These are phyloP conservation scores for Seriola quinqueradiata DNA, from an alignment of 2,113 vertebrate species.

Conservation along the genomic window DNA sequence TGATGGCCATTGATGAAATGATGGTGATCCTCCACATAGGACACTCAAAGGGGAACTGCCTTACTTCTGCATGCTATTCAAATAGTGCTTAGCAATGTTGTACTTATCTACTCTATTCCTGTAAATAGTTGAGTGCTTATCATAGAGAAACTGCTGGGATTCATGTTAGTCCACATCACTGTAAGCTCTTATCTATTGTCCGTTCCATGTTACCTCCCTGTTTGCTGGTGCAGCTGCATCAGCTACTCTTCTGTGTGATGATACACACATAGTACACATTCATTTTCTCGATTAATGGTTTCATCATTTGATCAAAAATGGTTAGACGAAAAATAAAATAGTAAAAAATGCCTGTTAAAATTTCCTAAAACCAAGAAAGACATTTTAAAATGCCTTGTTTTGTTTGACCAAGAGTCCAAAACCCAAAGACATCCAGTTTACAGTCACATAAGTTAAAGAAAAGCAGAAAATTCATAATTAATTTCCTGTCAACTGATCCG, in stretches of 20 bases:
- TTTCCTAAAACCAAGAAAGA: background rate
- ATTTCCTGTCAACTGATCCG: background rate
- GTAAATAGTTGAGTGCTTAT: constrained; percentile 25
- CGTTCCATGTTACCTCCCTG: background rate
- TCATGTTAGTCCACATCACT: background rate
- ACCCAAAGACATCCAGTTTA: background rate
- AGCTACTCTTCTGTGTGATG: background rate
- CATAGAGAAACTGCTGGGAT: constrained; percentile 23
- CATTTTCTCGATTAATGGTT: background rate
- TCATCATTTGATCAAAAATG: background rate
- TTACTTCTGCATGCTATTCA: constrained; percentile 71
- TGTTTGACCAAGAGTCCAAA: background rate
- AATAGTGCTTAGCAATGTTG: constrained; percentile 10
- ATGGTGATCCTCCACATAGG: background rate
- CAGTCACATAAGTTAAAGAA: background rate
- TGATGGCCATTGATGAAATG: constrained; percentile 28
- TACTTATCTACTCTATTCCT: constrained; percentile 34
- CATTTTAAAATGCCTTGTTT: background rate
- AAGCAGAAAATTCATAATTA: background rate
- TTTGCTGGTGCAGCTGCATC: background rate
- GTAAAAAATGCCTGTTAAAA: background rate
- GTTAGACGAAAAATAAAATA: background rate
- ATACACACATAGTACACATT: background rate
- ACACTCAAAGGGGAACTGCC: constrained; percentile 62
- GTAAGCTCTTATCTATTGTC: background rate